phyloP scores from a whole-genome alignment of 2,113 vertebrate genomes.

The Ailurus styani region DNA sequence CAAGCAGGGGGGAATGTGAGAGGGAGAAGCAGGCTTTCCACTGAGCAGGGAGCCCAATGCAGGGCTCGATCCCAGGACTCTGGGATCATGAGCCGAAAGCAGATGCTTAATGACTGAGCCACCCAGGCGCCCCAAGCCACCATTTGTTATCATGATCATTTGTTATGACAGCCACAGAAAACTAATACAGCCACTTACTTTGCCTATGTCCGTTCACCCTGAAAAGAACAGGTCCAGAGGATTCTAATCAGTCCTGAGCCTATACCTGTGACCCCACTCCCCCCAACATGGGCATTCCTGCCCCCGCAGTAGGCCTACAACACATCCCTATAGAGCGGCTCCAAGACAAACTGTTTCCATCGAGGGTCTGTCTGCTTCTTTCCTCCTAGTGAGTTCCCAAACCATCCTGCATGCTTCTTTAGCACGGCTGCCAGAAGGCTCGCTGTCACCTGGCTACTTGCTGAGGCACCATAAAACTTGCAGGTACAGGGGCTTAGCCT shows the following conservation, averaged over 20 bases:
- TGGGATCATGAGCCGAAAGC: too few relatives aligned
- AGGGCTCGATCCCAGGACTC: too few relatives aligned
- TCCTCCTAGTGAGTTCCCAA: not conserved
- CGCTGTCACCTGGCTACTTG: not conserved
- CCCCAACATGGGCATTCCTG: not conserved
- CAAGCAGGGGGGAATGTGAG: too few relatives aligned
- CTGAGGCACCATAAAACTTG: not conserved
- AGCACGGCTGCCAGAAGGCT: not conserved
- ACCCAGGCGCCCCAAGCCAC: too few relatives aligned
- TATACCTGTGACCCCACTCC: not conserved
- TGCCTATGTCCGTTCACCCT: not conserved
- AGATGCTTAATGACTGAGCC: too few relatives aligned
- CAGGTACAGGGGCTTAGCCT: not conserved
- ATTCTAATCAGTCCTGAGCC: not conserved
- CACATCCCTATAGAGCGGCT: not conserved
- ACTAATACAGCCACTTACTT: not conserved
- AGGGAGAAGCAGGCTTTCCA: too few relatives aligned
- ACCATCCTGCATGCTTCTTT: not conserved
- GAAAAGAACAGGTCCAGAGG: not conserved
- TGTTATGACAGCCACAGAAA: not conserved
- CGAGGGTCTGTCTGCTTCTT: not conserved
- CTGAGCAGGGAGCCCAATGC: too few relatives aligned
- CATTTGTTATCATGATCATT: too few relatives aligned
- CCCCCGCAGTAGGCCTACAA: not conserved
- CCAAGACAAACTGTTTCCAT: not conserved